Percentiles rank a stretch among this genome's conserved stretches.
Evolutionary conservation across 2,888 invertebrate species (phyloP).

Genomic region (Ochropleura leucogaster): DNA sequence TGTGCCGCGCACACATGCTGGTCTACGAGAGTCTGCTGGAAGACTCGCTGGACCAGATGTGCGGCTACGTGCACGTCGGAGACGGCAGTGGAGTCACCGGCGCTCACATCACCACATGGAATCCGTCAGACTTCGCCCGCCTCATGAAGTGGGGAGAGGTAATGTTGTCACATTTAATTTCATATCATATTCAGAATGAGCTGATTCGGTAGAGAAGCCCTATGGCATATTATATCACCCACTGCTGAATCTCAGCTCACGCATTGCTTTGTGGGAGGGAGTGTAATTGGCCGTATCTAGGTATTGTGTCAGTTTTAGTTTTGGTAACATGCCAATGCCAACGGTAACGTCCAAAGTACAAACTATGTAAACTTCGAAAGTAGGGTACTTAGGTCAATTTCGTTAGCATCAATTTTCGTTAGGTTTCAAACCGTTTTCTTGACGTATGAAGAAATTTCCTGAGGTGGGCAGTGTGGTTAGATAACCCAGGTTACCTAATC

Average conservation of each 20-base stretch:
- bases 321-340: neutral
- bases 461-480: neutral
- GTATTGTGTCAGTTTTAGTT: neutral
- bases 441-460: constrained; percentile 6
- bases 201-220: too few species aligned
- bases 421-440: neutral
- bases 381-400: constrained; percentile 3
- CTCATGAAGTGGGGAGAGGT: constrained; percentile 94
- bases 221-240: neutral
- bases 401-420: constrained; percentile 6
- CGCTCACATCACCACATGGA: constrained; percentile 93
- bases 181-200: neutral
- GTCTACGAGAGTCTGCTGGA: constrained; percentile 94
- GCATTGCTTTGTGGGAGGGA: neutral
- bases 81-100: constrained; percentile 92
- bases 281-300: too few species aligned
- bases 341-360: neutral
- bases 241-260: too few species aligned
- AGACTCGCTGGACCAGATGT: constrained; percentile 94
- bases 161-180: constrained; percentile 33
- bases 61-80: constrained; percentile 94
- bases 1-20: constrained; percentile 93
- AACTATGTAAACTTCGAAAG: neutral
- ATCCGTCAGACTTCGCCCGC: constrained; percentile 93
- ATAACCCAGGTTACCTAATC: constrained; percentile 30